Evolutionary conservation across 2,888 invertebrate species (phyloP).

Genomic region (Lasioglossum zephyrum): DNA sequence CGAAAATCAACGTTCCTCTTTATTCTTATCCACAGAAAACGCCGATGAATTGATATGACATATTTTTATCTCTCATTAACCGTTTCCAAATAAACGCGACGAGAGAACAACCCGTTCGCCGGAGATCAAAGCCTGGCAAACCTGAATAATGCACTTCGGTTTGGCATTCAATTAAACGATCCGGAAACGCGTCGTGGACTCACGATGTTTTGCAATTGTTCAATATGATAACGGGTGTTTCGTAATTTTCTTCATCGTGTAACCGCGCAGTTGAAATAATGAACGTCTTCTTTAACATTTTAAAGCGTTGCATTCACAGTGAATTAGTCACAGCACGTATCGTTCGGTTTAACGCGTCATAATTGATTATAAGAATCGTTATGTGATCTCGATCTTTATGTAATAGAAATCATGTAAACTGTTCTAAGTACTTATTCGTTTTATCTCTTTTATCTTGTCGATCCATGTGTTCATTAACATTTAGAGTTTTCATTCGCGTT

Average conservation of each 20-base stretch:
- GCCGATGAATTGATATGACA: background rate
- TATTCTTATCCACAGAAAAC: slow-evolving; percentile 8
- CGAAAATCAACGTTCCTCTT: background rate
- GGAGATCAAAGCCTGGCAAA: background rate
- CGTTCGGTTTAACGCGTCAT: background rate
- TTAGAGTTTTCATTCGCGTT: slow-evolving; percentile 13
- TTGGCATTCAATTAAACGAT: background rate
- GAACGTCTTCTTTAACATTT: background rate
- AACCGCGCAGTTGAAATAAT: background rate
- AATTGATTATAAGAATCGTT: background rate
- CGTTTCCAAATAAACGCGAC: background rate
- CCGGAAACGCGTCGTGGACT: background rate
- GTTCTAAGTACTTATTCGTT: background rate
- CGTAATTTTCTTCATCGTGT: background rate
- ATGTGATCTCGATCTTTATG: background rate
- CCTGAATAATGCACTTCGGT: background rate
- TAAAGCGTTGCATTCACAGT: background rate
- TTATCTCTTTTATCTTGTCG: background rate
- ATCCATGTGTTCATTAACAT: background rate
- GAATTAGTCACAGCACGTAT: background rate
- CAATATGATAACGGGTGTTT: background rate
- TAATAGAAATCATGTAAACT: background rate
- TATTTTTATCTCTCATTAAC: background rate
- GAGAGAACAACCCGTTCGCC: too few relatives aligned
- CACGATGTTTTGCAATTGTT: background rate